Conservation (phyloP, 2,888 invertebrate genomes). For the Bibio marci region DNA sequence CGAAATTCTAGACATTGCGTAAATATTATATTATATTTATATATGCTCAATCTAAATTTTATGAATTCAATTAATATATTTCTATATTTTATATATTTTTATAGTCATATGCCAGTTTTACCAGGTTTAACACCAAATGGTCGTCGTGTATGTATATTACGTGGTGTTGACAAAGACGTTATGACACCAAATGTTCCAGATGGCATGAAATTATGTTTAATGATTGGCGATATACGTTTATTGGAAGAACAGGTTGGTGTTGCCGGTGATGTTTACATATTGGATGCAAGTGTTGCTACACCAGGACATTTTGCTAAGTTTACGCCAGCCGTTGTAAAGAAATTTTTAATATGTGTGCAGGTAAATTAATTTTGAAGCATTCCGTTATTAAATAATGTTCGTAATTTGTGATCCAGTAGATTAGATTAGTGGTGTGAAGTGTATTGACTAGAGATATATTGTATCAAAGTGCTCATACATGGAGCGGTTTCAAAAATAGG, state of each 20-base stretch:
- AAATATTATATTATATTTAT: conserved; percentile 24
- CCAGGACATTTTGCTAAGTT: conserved; percentile 70
- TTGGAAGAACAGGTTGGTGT: conserved; percentile 63
- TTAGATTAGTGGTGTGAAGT: too few species aligned
- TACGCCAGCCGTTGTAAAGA: conserved; percentile 64
- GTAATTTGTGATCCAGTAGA: too few species aligned
- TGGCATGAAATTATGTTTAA: conserved; percentile 63
- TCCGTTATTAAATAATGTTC: too few species aligned
- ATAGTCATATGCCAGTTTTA: conserved; percentile 58
- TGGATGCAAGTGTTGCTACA: conserved; percentile 64
- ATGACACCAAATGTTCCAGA: conserved; percentile 56
- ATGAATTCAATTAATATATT: not conserved
- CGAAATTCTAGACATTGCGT: conserved; percentile 51
- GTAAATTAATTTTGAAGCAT: conserved; percentile 17
- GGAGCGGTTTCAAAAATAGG: too few species aligned
- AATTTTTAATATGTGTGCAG: conserved; percentile 71
- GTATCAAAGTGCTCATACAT: too few species aligned
- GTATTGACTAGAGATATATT: too few species aligned
- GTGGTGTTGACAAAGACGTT: conserved; percentile 50
- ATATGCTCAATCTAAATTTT: not conserved
- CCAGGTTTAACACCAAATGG: conserved; percentile 70
- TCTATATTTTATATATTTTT: conserved; percentile 16
- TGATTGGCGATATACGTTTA: conserved; percentile 70
- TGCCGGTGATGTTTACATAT: conserved; percentile 66
- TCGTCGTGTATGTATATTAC: conserved; percentile 56